Evolutionary conservation across 2,113 vertebrate genomes (phyloP).

Genomic region (Tyrannus savana): DNA sequence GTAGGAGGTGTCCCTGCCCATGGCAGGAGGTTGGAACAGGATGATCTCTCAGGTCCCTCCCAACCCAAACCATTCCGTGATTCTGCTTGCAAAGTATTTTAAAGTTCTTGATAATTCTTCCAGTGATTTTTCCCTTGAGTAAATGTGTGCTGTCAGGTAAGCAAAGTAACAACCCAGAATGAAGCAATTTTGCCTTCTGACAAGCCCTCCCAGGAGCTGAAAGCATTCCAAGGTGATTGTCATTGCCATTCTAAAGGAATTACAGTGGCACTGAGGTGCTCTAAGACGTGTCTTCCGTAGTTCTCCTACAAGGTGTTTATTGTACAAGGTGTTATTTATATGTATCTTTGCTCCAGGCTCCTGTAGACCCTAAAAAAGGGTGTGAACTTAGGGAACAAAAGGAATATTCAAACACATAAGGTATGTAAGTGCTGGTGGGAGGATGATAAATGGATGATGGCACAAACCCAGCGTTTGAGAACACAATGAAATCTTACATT

Average conservation of each 20-base stretch:
- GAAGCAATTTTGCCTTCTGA: not conserved
- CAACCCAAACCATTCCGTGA: not conserved
- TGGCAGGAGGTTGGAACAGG: rapidly evolving
- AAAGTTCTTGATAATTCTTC: not conserved
- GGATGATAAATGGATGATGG: not conserved
- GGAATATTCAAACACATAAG: not conserved
- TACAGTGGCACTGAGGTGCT: not conserved
- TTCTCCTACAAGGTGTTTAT: not conserved
- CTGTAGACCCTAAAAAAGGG: not conserved
- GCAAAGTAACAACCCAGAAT: not conserved
- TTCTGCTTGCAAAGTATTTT: not conserved
- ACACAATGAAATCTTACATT: not conserved
- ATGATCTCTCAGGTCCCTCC: rapidly evolving
- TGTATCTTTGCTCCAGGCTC: not conserved
- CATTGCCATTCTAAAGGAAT: not conserved
- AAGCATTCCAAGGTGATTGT: not conserved
- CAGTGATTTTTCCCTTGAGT: not conserved
- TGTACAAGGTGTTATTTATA: not conserved
- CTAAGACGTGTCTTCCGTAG: rapidly evolving
- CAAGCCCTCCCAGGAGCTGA: not conserved
- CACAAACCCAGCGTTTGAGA: not conserved
- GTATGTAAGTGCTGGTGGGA: not conserved
- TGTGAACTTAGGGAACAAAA: not conserved
- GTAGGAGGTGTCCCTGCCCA: not conserved
- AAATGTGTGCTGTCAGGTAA: not conserved